A percentile compares a stretch with the other conserved stretches of the same genome.
phyloP scores from a whole-genome alignment of 2,113 vertebrate genomes.

The Suricata suricatta region DNA sequence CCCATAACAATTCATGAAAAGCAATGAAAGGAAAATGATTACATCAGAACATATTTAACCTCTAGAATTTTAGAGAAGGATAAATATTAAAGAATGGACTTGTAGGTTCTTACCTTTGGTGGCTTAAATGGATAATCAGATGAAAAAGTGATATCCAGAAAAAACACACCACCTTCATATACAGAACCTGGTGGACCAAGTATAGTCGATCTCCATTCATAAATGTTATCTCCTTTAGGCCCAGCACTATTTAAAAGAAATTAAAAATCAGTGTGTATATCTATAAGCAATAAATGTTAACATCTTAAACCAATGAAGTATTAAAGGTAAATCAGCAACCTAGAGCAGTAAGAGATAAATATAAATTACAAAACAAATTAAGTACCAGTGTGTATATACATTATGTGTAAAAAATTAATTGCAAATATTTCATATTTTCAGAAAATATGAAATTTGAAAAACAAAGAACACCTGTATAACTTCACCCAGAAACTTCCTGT shows the following conservation, averaged over 20 bases:
- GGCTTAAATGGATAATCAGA: slow-evolving; percentile 99
- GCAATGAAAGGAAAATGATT: slow-evolving; percentile 52
- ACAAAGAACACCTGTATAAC: not conserved
- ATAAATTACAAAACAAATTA: not conserved
- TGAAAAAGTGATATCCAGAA: slow-evolving; percentile 98
- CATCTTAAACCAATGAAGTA: slow-evolving; percentile 24
- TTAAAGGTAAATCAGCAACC: slow-evolving; percentile 46
- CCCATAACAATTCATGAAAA: slow-evolving; percentile 36
- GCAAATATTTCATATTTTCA: not conserved
- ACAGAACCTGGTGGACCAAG: slow-evolving; percentile 97
- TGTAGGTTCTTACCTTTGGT: slow-evolving; percentile 92
- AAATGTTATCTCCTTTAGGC: slow-evolving; percentile 98
- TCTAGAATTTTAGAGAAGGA: not conserved
- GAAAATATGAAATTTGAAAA: not conserved
- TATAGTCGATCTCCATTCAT: slow-evolving; percentile 99
- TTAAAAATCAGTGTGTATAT: slow-evolving; percentile 65
- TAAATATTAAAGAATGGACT: slow-evolving; percentile 40
- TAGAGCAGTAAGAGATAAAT: not conserved
- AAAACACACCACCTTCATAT: slow-evolving; percentile 98
- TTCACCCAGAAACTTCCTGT: not conserved
- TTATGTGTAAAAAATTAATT: not conserved
- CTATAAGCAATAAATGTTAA: slow-evolving; percentile 2
- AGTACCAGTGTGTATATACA: not conserved
- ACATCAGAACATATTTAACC: not conserved
- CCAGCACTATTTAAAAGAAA: slow-evolving; percentile 89